Conservation (phyloP, 2,797 vertebrate genomes). For the Danio albolineatus region DNA sequence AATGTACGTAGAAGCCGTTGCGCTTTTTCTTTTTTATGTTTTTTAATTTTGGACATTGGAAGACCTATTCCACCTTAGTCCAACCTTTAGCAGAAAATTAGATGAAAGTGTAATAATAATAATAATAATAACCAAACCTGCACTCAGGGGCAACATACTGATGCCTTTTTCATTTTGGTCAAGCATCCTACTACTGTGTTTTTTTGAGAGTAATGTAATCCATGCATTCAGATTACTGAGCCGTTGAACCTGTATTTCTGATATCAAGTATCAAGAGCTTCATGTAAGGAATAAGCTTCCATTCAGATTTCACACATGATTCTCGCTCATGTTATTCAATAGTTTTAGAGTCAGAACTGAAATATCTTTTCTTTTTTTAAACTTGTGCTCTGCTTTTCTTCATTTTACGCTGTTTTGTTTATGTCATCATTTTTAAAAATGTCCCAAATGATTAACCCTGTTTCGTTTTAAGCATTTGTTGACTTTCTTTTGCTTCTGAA, state of each 20-base stretch:
- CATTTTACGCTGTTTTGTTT: neutral
- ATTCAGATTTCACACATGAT: neutral
- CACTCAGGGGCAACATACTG: conserved; percentile 31
- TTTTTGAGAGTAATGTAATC: neutral
- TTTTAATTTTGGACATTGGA: neutral
- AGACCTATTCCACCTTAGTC: conserved; percentile 1
- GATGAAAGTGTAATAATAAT: conserved; percentile 1
- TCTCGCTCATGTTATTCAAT: neutral
- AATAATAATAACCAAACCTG: conserved; percentile 33
- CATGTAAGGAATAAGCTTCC: neutral
- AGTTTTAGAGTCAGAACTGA: conserved; percentile 3
- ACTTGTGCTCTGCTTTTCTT: neutral
- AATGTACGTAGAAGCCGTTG: neutral
- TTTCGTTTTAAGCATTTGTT: conserved; percentile 20
- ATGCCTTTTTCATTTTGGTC: conserved; percentile 46
- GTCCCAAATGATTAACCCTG: conserved; percentile 4
- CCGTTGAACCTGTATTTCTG: conserved; percentile 3
- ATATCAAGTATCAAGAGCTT: neutral
- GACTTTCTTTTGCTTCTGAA: neutral
- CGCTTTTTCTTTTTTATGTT: conserved; percentile 3
- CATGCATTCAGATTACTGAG: neutral
- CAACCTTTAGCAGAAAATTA: conserved; percentile 18
- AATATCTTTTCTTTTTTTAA: neutral
- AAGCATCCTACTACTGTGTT: conserved; percentile 39
- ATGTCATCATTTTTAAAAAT: conserved; percentile 5